Evolutionary conservation across 2,113 vertebrate genomes (phyloP).

Genomic region (Grammomys dolichurus): DNA sequence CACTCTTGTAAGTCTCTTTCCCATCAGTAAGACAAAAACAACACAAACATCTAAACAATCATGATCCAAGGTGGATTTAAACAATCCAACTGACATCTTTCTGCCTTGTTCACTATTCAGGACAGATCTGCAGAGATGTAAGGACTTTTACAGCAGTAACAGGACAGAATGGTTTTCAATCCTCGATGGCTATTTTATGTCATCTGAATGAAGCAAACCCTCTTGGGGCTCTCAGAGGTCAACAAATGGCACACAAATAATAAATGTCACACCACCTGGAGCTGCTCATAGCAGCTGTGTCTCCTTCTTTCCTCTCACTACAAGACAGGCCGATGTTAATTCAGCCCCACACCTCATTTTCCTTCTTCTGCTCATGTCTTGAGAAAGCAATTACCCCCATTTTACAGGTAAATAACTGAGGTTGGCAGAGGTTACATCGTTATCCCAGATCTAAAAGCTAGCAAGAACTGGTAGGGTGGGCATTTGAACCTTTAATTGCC

Average conservation of each 20-base stretch:
- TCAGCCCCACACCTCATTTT: not conserved
- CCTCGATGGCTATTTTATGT: not conserved
- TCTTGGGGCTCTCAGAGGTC: not conserved
- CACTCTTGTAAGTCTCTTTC: no score
- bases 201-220: not conserved
- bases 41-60: not conserved
- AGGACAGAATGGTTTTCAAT: not conserved
- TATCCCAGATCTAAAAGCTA: not conserved
- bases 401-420: not conserved
- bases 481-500: not conserved
- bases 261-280: rapidly evolving
- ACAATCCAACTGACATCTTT: not conserved
- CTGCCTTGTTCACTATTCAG: not conserved
- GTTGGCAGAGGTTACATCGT: not conserved
- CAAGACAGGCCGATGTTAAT: not conserved
- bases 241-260: not conserved
- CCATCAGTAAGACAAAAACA: no score
- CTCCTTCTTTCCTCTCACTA: not conserved
- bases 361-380: not conserved
- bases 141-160: rapidly evolving
- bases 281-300: not conserved
- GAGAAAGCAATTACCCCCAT: not conserved
- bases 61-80: not conserved
- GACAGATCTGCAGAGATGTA: not conserved
- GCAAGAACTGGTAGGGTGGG: not conserved